Conservation (phyloP, 2,113 vertebrate genomes). For the Malurus alboscapulatus region DNA sequence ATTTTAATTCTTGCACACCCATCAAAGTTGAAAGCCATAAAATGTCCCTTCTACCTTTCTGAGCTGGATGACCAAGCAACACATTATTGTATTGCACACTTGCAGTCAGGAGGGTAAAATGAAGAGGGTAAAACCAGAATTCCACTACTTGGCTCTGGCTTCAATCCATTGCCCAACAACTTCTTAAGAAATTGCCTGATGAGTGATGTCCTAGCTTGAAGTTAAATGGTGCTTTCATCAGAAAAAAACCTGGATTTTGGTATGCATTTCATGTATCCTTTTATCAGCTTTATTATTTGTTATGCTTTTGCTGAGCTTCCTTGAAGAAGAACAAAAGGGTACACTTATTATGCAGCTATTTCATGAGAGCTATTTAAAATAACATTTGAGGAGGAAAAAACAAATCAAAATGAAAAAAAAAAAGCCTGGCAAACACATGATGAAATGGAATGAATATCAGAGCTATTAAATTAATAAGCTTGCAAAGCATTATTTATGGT, state of each 20-base stretch:
- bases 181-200: background rate
- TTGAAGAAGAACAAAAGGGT: slow-evolving; percentile 24
- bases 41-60: background rate
- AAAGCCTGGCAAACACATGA: slow-evolving; percentile 52
- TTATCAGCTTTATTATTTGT: slow-evolving; percentile 52
- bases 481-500: slow-evolving; percentile 38
- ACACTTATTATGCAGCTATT: slow-evolving; percentile 32
- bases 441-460: slow-evolving; percentile 42
- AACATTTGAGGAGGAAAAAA: slow-evolving; percentile 54
- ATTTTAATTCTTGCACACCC: background rate
- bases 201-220: background rate
- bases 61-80: background rate
- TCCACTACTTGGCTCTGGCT: background rate
- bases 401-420: slow-evolving; percentile 63
- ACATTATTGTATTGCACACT: background rate
- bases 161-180: background rate
- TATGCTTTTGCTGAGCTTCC: slow-evolving; percentile 26
- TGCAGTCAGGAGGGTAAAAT: background rate
- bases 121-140: background rate
- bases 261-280: slow-evolving; percentile 16
- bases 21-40: background rate
- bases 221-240: background rate
- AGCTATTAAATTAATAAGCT: slow-evolving; percentile 60
- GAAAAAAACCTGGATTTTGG: background rate
- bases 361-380: slow-evolving; percentile 50